Base-by-base conservation (phyloP, 2,888 invertebrate genomes). In the Lycophotia porphyrea region DNA sequence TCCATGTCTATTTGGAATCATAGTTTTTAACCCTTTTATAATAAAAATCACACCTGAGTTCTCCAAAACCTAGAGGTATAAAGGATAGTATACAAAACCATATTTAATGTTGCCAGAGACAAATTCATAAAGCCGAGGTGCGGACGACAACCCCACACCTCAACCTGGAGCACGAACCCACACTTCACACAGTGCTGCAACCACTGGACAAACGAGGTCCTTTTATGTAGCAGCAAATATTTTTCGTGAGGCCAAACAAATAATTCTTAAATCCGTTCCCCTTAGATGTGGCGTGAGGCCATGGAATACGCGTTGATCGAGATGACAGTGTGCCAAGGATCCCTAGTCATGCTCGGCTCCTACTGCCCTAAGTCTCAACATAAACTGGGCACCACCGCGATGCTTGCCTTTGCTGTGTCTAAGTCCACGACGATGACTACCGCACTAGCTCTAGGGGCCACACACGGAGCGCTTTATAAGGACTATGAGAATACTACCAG, bases 281-380 rank as follows among this genome's bases (percentile, higher is more conserved):
- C 31, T 21, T n/a, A 96, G 96, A 92, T 96, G 60, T 96, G 96
- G 96, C 93, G 94, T 0, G 93, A 94, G 63, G 96, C 96, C 2
- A 86, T 95, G 36, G 96, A 96, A 82, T 96, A 94, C 80, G 88
- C 94, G 0, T 88, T 96, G 0, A 74, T 96, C 21, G 92, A 96
- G 86, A 93, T 96, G 93, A 89, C 93, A 0, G 88, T 95, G 0
- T 91, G 92, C 1, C 95, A 95, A 81, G 96, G 96, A 0, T 92
- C 95, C 0, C 88, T 95, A 2, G 81, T 94, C 7, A 96, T 96
- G 96, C 89, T 96, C 8, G 96, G 96, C 9, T 88, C 95, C 1
- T 93, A 93, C 80, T 94, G 94, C 52, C 95, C 95, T 1, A 92
- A 93, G 73, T 82, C 91, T 21, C 92, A 92, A 44, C 93, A 93